Evolutionary conservation across 1,140 invertebrate species (phyloP).

Genomic region (Laupala kohalensis): DNA sequence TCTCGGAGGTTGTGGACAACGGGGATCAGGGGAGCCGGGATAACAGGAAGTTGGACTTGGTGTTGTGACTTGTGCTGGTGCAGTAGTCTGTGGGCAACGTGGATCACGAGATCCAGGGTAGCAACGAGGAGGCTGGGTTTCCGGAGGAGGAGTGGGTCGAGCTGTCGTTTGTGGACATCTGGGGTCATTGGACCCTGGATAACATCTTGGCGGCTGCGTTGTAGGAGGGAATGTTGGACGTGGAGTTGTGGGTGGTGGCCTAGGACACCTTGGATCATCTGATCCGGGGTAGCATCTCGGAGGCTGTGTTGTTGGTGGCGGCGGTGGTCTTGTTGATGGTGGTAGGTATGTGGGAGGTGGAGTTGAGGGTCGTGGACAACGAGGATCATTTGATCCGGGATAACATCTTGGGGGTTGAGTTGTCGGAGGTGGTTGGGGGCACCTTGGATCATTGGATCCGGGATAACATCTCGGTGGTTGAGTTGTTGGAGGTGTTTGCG

Average conservation of each 20-base stretch:
- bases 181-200: constrained; percentile 15
- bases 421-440: constrained; percentile 20
- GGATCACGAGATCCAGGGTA: constrained; percentile 23
- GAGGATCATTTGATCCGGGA: constrained; percentile 22
- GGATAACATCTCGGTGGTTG: constrained; percentile 21
- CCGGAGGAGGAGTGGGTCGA: constrained; percentile 1
- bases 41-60: constrained; percentile 17
- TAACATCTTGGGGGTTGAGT: constrained; percentile 21
- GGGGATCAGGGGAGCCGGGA: constrained; percentile 25
- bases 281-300: constrained; percentile 13
- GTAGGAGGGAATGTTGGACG: constrained; percentile 6
- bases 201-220: neutral
- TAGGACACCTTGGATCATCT: constrained; percentile 19
- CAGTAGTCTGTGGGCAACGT: constrained; percentile 21
- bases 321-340: constrained; percentile 10
- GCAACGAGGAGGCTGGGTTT: constrained; percentile 13
- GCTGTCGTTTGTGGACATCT: constrained; percentile 20
- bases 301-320: neutral
- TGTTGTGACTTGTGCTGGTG: constrained; percentile 20
- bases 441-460: constrained; percentile 26
- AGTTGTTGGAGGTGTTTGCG: constrained; percentile 14
- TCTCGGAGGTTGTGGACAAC: constrained; percentile 21
- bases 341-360: constrained; percentile 7
- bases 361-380: constrained; percentile 27
- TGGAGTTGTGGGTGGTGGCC: constrained; percentile 14